A percentile compares a stretch with the other conserved stretches of the same genome.
Evolutionary conservation across 2,113 vertebrate genomes (phyloP).

Genomic region (Mustela nigripes): DNA sequence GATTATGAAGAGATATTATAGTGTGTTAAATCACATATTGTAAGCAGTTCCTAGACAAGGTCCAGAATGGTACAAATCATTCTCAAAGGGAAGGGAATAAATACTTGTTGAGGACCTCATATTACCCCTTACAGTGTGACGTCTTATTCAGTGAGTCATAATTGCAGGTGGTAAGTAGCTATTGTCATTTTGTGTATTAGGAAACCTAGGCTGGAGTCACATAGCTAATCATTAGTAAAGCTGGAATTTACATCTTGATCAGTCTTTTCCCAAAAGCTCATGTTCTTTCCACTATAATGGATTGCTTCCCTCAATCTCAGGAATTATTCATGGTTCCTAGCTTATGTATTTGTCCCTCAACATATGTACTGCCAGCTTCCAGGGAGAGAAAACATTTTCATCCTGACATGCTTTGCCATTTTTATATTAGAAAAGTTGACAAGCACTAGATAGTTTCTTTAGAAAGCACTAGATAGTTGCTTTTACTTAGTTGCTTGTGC

Average conservation of each 20-base stretch:
- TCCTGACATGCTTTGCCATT: background rate
- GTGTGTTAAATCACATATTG: background rate
- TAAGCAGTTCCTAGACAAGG: background rate
- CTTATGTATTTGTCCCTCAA: background rate
- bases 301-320: background rate
- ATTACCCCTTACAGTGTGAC: background rate
- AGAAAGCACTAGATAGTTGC: background rate
- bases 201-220: background rate
- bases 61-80: conserved; percentile 32
- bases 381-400: background rate
- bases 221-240: background rate
- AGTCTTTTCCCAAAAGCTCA: conserved; percentile 10
- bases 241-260: background rate
- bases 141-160: background rate
- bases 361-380: background rate
- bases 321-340: conserved; percentile 5
- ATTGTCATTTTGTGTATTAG: background rate
- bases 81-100: background rate
- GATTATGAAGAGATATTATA: background rate
- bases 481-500: conserved; percentile 5
- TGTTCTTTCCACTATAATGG: background rate
- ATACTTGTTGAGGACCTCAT: background rate
- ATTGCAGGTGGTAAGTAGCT: background rate
- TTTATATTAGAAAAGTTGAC: background rate
- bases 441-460: background rate